phyloP scores from a whole-genome alignment of 2,113 vertebrate genomes.

The Phrynosoma blainvillii region DNA sequence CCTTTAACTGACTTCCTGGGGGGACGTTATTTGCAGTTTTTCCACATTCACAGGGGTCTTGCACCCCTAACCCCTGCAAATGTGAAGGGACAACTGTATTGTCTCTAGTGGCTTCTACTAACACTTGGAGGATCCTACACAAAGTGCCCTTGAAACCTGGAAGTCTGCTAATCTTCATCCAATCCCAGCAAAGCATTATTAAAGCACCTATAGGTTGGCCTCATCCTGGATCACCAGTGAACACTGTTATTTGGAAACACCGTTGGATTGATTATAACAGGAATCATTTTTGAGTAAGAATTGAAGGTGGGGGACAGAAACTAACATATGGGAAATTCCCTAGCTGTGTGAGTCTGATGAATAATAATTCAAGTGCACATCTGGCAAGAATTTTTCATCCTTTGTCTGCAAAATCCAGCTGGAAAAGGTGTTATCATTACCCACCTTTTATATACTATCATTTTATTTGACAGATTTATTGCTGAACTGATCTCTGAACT shows the following conservation, averaged over 20 bases:
- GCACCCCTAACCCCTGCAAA: no score
- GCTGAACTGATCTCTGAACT: conserved; percentile 1
- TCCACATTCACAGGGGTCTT: no score
- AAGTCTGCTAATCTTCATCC: neutral
- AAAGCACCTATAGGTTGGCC: neutral
- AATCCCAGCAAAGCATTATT: neutral
- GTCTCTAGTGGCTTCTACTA: neutral
- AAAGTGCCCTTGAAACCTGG: neutral
- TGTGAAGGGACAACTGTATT: no score
- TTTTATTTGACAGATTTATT: neutral
- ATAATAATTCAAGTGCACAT: neutral
- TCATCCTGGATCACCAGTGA: neutral
- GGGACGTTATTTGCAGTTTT: no score
- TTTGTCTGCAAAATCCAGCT: neutral
- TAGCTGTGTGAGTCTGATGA: neutral
- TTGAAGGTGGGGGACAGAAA: neutral
- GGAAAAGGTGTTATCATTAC: neutral
- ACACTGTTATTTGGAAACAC: neutral
- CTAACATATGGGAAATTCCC: neutral
- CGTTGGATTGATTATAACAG: neutral
- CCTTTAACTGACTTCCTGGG: no score
- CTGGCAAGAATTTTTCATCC: neutral
- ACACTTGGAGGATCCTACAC: neutral
- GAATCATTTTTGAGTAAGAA: neutral
- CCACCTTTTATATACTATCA: conserved; percentile 2